Conservation (phyloP, 2,113 vertebrate species). For the Cyanoliseus patagonus region DNA sequence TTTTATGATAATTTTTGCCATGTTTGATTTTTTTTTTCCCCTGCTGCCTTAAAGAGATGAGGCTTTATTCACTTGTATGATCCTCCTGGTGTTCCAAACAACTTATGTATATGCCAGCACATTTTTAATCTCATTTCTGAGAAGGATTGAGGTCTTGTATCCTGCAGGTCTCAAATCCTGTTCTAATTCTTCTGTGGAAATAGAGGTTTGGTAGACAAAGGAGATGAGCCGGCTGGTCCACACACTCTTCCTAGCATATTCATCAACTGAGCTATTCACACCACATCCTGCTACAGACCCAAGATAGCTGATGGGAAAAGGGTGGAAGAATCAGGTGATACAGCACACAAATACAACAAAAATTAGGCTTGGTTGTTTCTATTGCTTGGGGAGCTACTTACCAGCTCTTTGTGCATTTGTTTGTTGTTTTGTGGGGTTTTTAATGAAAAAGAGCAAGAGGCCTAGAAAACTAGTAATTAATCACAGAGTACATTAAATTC, state of each 20-base stretch:
- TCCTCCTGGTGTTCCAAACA: neutral
- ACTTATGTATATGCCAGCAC: neutral
- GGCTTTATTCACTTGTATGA: neutral
- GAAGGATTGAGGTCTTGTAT: neutral
- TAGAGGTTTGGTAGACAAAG: neutral
- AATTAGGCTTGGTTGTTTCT: neutral
- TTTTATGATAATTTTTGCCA: neutral
- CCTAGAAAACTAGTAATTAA: constrained; percentile 59
- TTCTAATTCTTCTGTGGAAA: neutral
- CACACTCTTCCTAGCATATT: neutral
- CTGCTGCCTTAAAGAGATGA: neutral
- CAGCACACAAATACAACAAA: neutral
- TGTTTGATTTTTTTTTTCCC: neutral
- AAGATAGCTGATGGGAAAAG: neutral
- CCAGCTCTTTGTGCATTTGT: neutral
- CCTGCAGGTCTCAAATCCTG: neutral
- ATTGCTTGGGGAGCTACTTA: neutral
- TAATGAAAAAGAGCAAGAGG: constrained; percentile 25
- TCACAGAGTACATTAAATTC: constrained; percentile 22
- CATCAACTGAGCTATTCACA: neutral
- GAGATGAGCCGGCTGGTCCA: neutral
- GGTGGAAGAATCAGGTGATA: neutral
- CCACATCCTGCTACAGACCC: neutral
- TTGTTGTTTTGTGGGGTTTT: neutral
- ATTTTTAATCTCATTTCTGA: neutral